Evolutionary conservation across 2,113 vertebrate species (phyloP), one percentile per base, ranked within the genome.

Genomic region (Phalacrocorax aristotelis): DNA sequence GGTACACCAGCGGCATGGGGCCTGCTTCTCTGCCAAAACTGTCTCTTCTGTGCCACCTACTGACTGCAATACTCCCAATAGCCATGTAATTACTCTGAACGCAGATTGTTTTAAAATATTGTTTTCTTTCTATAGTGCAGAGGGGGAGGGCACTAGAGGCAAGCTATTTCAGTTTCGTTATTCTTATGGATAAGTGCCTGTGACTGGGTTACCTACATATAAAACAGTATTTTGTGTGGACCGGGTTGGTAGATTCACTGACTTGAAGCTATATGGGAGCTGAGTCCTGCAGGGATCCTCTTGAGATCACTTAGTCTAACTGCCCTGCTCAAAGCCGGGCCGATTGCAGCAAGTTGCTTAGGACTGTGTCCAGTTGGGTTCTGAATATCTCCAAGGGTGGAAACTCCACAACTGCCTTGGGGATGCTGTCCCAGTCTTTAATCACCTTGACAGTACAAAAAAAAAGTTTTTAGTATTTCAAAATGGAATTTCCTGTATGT

Each of bases 21-120:
- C 1, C 26, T 26, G 30, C 40, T 42, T 34, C 44, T 68, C 17
- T 42, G 81, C 69, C 85, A 40, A 46, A 68, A 8, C 44, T 15
- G 90, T 18, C 74, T 52, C 95, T 74, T 61, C 26, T 60, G 74
- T 94, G 96, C 95, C 95, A 83, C 85, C 92, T 90, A 12, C 92
- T 38, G 95, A 54, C 84, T 17, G 54, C 3, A 11, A 8, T 6
- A 2, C 36, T 70, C 60, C 26, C 32, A 0, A 0, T 9, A 13
- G 5, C 8, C 1, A 3, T 5, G n/a, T 6, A 8, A 17, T 40
- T 44, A 7, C 5, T 5, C 23, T 3, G 44, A 58, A 20, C 38
- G 3, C 11, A 1, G 40, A 10, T 23, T 12, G 4, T 46, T 87
- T 78, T 25, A 30, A 68, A 87, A 34, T 21, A 9, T 1, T 11